Evolutionary conservation across 2,888 invertebrate genomes (phyloP), one percentile per base, ranked within the genome.

Genomic region (Megalurothrips usitatus): DNA sequence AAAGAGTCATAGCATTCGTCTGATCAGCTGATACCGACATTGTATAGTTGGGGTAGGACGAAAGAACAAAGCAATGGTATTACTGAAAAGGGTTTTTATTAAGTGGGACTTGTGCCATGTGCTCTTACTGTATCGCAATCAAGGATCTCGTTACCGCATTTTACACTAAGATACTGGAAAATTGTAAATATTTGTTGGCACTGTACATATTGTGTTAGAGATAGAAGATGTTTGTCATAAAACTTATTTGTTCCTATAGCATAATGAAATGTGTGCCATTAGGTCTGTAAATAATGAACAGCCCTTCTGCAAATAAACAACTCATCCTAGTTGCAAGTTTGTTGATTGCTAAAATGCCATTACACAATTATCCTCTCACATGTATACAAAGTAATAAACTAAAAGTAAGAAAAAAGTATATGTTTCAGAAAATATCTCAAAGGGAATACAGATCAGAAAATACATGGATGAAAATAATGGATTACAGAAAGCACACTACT

Each of bases 221-320:
- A 23, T 26, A 75, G 26, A 68, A 23, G 8, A 23, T 26, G 26
- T 75, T 75, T 23, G 23, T 26, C 23, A 75, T 26, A 75, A 75
- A 75, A 23, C 12, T 26, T 23, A 75, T 26, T 79, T 79, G 63
- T 79, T 79, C 79, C 52, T 79, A 79, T 79, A 79, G 34, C 43
- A 79, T 63, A 19, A 63, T 48, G 49, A 63, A 49, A 79, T 48
- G 49, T 49, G 19, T 79, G 48, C 63, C 47, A 26, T 75, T 75
- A 26, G 68, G 68, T 75, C 68, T 75, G 68, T 23, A 23, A 75
- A 75, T 58, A 75, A 75, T 75, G 26, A 26, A 75, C 68, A 75
- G 68, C 68, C 68, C 26, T 75, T 23, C 23, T 75, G 23, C 68
- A 75, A 26, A 75, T 75, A 75, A 75, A 75, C 26, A 19, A 58